These are phyloP conservation scores for Eurytoma californica DNA, from an alignment of 2,888 invertebrate genomes.

Conservation along the genomic window DNA sequence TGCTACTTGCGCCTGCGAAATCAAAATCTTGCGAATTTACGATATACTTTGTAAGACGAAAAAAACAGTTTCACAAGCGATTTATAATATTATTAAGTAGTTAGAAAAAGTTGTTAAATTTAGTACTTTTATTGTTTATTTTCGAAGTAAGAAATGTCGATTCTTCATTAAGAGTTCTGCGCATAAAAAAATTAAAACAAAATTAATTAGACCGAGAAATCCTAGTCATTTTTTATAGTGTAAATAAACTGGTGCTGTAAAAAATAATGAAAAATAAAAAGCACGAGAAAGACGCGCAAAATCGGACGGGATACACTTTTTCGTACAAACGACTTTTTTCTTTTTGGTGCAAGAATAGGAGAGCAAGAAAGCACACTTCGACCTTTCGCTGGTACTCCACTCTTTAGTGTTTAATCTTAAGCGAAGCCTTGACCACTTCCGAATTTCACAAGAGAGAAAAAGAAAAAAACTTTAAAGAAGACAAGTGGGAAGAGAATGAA, in stretches of 20 bases:
- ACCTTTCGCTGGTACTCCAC: constrained; percentile 38
- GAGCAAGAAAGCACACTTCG: constrained; percentile 25
- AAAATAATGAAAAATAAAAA: constrained; percentile 16
- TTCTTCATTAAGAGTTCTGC: constrained; percentile 19
- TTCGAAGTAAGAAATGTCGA: constrained; percentile 35
- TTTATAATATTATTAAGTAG: constrained; percentile 47
- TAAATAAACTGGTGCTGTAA: constrained; percentile 50
- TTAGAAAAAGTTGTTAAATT: constrained; percentile 47
- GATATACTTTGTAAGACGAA: constrained; percentile 36
- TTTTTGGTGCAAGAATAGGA: constrained; percentile 29
- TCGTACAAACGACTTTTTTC: constrained; percentile 10
- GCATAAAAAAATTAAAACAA: constrained; percentile 30
- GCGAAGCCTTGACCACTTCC: constrained; percentile 56
- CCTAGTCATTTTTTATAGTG: constrained; percentile 55
- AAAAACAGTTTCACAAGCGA: constrained; percentile 26
- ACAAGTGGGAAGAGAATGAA: constrained; percentile 9
- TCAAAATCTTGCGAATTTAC: constrained; percentile 45
- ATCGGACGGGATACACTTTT: constrained; percentile 25
- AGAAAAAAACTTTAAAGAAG: constrained; percentile 1
- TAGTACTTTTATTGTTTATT: constrained; percentile 45
- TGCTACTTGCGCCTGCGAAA: constrained; percentile 31
- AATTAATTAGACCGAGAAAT: constrained; percentile 38
- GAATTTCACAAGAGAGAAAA: constrained; percentile 44
- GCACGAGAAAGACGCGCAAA: constrained; percentile 21
- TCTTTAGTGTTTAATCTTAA: constrained; percentile 51